Percentiles rank a stretch among this genome's conserved stretches.
Evolutionary conservation across 2,888 invertebrate species (phyloP).

Genomic region (Bugulina stolonifera): DNA sequence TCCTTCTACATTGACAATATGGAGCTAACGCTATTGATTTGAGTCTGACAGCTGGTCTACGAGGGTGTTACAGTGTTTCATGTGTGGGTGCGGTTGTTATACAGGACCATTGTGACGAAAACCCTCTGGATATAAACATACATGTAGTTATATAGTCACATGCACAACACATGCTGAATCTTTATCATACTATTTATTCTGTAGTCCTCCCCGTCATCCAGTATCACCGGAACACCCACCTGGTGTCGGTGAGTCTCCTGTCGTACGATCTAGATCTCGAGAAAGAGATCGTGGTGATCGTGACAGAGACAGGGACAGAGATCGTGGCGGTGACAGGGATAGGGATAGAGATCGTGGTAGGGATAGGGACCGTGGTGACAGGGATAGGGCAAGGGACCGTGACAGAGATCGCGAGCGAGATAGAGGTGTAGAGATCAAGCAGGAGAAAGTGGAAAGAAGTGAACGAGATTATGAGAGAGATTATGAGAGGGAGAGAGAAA

Average conservation of each 20-base stretch:
- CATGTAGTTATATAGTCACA: too few species aligned
- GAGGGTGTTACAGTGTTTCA: too few species aligned
- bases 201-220: not conserved
- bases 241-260: not conserved
- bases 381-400: not conserved
- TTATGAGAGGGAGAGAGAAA: not conserved
- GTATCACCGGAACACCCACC: slow-evolving; percentile 14
- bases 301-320: not conserved
- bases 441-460: not conserved
- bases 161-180: too few species aligned
- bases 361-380: slow-evolving; percentile 1
- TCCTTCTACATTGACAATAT: too few species aligned
- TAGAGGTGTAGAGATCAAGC: not conserved
- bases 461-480: not conserved
- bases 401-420: slow-evolving; percentile 5
- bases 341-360: not conserved
- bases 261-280: not conserved
- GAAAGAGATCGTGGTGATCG: slow-evolving; percentile 5
- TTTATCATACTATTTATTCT: not conserved
- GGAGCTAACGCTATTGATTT: too few species aligned
- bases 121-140: too few species aligned
- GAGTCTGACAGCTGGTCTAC: too few species aligned
- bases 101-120: too few species aligned
- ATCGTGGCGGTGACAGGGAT: not conserved
- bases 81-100: too few species aligned